These are phyloP conservation scores for Lasioglossum lativentre DNA, from an alignment of 2,888 invertebrate species.

Conservation along the genomic window DNA sequence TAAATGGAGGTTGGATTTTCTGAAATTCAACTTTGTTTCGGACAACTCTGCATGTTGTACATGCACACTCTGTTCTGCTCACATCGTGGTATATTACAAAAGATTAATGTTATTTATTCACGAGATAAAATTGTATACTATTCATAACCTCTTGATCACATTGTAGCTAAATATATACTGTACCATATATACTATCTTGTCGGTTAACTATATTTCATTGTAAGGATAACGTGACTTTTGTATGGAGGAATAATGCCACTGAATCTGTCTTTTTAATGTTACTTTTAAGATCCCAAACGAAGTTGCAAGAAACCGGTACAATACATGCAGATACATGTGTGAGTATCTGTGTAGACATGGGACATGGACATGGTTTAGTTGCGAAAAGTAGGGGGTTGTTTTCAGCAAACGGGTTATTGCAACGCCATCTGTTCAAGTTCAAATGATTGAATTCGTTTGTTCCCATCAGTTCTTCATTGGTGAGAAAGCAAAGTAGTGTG, in stretches of 20 bases:
- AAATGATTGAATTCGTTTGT: neutral
- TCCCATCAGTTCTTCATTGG: conserved; percentile 7
- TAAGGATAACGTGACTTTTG: neutral
- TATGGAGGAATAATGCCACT: neutral
- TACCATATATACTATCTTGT: neutral
- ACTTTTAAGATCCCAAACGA: neutral
- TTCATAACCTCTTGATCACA: conserved; percentile 17
- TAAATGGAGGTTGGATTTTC: neutral
- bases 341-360: neutral
- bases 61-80: conserved; percentile 3
- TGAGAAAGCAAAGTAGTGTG: neutral
- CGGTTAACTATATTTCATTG: neutral
- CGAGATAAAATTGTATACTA: neutral
- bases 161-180: neutral
- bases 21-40: neutral
- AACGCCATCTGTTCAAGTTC: neutral
- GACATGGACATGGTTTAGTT: neutral
- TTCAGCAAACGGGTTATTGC: conserved; percentile 1
- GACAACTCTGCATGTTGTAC: neutral
- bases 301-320: neutral
- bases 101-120: neutral
- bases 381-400: conserved; percentile 17
- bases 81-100: neutral
- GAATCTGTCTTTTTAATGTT: neutral
- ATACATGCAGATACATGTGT: neutral